Base-by-base conservation (phyloP, 2,797 vertebrate species). In the Dendrocincla tyrannina region DNA sequence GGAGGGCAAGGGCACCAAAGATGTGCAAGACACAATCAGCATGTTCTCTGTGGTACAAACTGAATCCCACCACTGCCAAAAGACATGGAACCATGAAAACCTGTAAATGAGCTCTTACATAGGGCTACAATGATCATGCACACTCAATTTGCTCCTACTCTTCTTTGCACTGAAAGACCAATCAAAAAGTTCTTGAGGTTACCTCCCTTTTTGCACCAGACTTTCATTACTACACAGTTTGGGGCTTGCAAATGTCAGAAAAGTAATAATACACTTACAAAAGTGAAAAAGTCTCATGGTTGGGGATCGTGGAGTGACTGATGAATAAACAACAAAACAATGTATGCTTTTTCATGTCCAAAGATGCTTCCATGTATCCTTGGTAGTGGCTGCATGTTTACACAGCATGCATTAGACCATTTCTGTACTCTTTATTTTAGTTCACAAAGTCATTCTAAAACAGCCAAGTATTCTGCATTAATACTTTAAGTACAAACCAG, bases 381-480 rank as follows among this genome's bases (percentile, higher is more conserved):
- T 23, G 16, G 25, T 22, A 75, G 11, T 9, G 14, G 59, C 39
- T 88, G 16, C 32, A 55, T 0, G 5, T n/a, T 17, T 11, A 20
- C 5, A 32, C 1, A 63, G 33, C 47, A 86, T 9, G 19, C 11
- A 52, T 27, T 19, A 55, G 59, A 60, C 32, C 22, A 39, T 10
- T 87, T 53, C 30, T 42, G 47, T 10, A 37, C 37, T 64, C 47
- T 69, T 56, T 27, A 18, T 59, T 69, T 77, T 10, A 66, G 58
- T 79, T 80, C 73, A 62, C 32, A 63, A 85, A 91, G 55, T 60
- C 44, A 39, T 66, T 72, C 37, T 60, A 59, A 85, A 84, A 9
- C 41, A 59, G 78, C 9, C 9, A 49, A 79, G 25, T 69, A 87
- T 17, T 85, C n/a, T 70, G 24, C 52, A 37, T 32, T 64, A 73